Evolutionary conservation across 2,113 vertebrate genomes (phyloP).

Genomic region (Apaloderma vittatum): DNA sequence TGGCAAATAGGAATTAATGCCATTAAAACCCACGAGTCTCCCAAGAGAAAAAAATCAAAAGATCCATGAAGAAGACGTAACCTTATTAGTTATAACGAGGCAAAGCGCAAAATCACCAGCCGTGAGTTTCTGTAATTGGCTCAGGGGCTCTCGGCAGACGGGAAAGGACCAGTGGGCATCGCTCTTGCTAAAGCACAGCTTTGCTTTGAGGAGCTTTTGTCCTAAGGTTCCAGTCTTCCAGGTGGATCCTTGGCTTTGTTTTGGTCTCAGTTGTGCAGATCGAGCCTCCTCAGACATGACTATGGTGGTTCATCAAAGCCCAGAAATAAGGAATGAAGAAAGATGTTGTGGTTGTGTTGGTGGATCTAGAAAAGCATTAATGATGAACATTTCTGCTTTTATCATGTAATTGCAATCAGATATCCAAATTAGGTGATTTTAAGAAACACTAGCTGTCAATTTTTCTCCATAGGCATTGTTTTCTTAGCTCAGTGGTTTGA

Average conservation of each 20-base stretch:
- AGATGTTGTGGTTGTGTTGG: neutral
- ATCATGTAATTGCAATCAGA: neutral
- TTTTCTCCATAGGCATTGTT: neutral
- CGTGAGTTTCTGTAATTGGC: neutral
- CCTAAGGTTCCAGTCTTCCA: neutral
- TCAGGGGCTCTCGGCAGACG: neutral
- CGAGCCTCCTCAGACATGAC: neutral
- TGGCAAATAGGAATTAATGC: conserved; percentile 71
- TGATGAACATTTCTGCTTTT: neutral
- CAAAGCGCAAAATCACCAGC: neutral
- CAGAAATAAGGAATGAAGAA: neutral
- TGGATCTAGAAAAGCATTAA: neutral
- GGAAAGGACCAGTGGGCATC: neutral
- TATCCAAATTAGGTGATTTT: neutral
- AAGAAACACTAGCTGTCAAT: neutral
- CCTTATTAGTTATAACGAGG: conserved; percentile 40
- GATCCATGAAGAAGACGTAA: conserved; percentile 22
- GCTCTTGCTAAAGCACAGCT: neutral
- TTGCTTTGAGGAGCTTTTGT: neutral
- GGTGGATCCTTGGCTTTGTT: neutral
- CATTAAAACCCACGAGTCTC: conserved; percentile 35
- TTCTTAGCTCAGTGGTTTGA: no score
- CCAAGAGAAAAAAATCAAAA: conserved; percentile 44
- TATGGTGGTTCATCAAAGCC: neutral
- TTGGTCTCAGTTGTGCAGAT: neutral